Base-by-base conservation (phyloP, 2,797 vertebrate genomes). In the Microctenopoma steveboyesi region DNA sequence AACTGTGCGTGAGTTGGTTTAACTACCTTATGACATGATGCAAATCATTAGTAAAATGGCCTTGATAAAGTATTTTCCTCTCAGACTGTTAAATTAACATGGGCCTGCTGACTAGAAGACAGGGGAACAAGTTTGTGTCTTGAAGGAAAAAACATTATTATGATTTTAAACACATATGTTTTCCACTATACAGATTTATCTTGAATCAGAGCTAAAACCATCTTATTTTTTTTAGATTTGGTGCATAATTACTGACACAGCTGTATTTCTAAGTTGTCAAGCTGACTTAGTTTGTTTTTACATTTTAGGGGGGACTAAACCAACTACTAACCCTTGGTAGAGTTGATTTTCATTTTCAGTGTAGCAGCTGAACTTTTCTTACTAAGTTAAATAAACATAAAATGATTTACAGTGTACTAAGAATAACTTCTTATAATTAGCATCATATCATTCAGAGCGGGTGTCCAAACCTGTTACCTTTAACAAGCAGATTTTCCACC, bases 41-140 rank as follows among this genome's bases (percentile, higher is more conserved):
- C 39, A 53, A 73, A 74, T 30, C 57, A 73, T 72, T 9, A 49
- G 37, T 66, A 59, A 74, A 61, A 40, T 43, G 56, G 62, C 49
- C 35, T 64, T 76, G 55, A 18, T 18, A 43, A 28, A 15, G 39
- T 55, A 39, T 52, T 66, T 25, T 56, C 13, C 61, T 53, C 46
- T 63, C 48, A 56, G n/a, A 64, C 25, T 46, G 37, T 18, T 54
- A 11, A 55, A 78, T 66, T 67, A 72, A 53, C 33, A 48, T 51
- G 30, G 68, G 7, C 25, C 25, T 25, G 45, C 5, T 48, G 13
- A 59, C 6, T 12, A 27, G 14, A 43, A 50, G 7, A 9, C 56
- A 59, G 1, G 12, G 39, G 46, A 10, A 45, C 15, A 61, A 39
- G 33, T 30, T 12, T 14, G 2, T 25, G 4, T 40, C 14, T 40